Percentiles rank a stretch among this genome's conserved stretches.
phyloP scores from a whole-genome alignment of 2,888 invertebrate species.

The Lamellibrachia columna region DNA sequence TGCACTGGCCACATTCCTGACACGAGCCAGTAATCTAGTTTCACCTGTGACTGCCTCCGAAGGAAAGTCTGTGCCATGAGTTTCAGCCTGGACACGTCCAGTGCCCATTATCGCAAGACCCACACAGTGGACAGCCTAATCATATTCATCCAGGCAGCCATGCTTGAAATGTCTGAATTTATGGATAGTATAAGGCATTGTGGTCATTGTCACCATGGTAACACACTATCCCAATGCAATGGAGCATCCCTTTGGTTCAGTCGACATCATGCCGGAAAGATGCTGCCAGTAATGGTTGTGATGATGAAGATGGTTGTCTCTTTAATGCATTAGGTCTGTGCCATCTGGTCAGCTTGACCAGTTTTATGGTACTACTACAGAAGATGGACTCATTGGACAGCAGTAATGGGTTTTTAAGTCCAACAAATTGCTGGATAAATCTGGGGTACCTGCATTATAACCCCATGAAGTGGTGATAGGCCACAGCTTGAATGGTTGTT shows the following conservation, averaged over 20 bases:
- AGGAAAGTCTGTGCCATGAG: neutral
- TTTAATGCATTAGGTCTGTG: neutral
- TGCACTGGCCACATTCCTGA: neutral
- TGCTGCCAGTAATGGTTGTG: neutral
- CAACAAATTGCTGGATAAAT: neutral
- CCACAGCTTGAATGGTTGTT: neutral
- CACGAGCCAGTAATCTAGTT: neutral
- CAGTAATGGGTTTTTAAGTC: neutral
- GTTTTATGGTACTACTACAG: neutral
- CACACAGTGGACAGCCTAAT: neutral
- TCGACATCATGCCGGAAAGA: neutral
- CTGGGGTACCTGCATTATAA: neutral
- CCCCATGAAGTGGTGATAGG: neutral
- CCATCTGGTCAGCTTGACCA: neutral
- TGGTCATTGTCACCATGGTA: neutral
- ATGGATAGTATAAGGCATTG: neutral
- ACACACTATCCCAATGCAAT: neutral
- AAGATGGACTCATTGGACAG: neutral
- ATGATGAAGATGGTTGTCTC: neutral
- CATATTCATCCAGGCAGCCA: neutral
- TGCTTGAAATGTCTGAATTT: neutral
- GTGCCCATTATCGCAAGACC: neutral
- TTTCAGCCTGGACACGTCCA: neutral
- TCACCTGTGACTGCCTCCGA: neutral
- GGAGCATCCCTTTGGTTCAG: neutral